Evolutionary conservation across 2,888 invertebrate species (phyloP).

Genomic region (Drosophila neoperkinsi): DNA sequence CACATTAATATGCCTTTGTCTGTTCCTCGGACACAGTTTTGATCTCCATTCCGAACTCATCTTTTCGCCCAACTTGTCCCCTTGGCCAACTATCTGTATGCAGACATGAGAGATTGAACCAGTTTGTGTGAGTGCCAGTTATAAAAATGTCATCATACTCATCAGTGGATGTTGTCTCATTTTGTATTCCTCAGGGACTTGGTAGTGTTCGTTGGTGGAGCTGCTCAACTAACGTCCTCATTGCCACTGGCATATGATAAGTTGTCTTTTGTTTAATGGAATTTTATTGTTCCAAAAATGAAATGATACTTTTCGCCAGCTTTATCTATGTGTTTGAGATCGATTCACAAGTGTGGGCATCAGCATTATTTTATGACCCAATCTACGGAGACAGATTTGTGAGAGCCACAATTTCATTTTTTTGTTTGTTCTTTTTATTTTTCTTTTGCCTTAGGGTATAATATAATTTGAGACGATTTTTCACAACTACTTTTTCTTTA

Average conservation of each 20-base stretch:
- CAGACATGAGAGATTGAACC: slow-evolving; percentile 49
- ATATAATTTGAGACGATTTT: neutral
- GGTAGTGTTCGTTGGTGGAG: slow-evolving; percentile 28
- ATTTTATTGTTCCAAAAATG: slow-evolving; percentile 39
- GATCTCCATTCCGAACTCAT: slow-evolving; percentile 28
- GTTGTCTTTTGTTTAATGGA: slow-evolving; percentile 57
- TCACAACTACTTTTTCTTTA: neutral
- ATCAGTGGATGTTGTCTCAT: slow-evolving; percentile 60
- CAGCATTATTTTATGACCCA: slow-evolving; percentile 49
- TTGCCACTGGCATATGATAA: slow-evolving; percentile 36
- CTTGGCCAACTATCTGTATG: slow-evolving; percentile 12
- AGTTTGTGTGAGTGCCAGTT: slow-evolving; percentile 47
- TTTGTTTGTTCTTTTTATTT: neutral
- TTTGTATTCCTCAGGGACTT: slow-evolving; percentile 64
- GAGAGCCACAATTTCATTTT: slow-evolving; percentile 4
- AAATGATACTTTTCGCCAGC: slow-evolving; percentile 39
- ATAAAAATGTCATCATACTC: slow-evolving; percentile 74
- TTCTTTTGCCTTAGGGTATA: neutral
- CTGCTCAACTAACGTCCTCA: slow-evolving; percentile 18
- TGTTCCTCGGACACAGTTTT: slow-evolving; percentile 36
- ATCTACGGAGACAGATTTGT: slow-evolving; percentile 17
- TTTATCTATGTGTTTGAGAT: slow-evolving; percentile 37
- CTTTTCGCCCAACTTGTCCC: slow-evolving; percentile 6
- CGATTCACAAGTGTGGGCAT: slow-evolving; percentile 24
- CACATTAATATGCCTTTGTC: slow-evolving; percentile 60